Base-by-base conservation (phyloP, 2,888 invertebrate species). In the Drosophila kambysellisi region DNA sequence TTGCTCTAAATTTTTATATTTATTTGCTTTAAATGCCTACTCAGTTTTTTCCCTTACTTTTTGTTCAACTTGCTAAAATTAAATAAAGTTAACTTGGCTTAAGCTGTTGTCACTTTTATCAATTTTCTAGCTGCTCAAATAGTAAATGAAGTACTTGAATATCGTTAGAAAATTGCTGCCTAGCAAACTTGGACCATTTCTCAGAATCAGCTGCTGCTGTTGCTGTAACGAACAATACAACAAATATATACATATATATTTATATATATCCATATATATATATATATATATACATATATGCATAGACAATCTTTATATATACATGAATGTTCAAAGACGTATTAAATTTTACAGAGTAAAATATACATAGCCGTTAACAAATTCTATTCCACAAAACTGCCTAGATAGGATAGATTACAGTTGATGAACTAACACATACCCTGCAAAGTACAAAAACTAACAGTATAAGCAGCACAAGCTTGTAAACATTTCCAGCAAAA, bases 151-250 rank as follows among this genome's bases (percentile, higher is more conserved):
- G 25, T 30, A 39, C 29, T 29, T 56, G 39, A 4, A 30, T 30
- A 29, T n/a, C 56, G 39, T 46, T 25, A 29, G 1, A 29, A 56
- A 12, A 39, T 12, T 56, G 39, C 29, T 30, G 39, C 12, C 29
- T n/a, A 39, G 8, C 1, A 39, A 39, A 5, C 39, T 39, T 39
- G 1, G 17, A 29, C 29, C 6, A 29, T 56, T 29, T 39, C 39
- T 56, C 39, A n/a, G 56, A 37, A 39, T 4, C 56, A 56, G 56
- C 39, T 39, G 37, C 56, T 39, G n/a, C 39, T 56, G 30, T 39
- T 56, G 1, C 12, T 29, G 11, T 4, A 17, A n/a, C n/a, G 9
- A 37, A 39, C 56, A 39, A 56, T 12, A 39, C 39, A 56, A 30
- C 8, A 56, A 7, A 39, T 37, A 54, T 39, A 29, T 5, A 1